These are phyloP conservation scores for Galerucella calmariensis DNA, from an alignment of 2,888 invertebrate genomes.

Conservation along the genomic window DNA sequence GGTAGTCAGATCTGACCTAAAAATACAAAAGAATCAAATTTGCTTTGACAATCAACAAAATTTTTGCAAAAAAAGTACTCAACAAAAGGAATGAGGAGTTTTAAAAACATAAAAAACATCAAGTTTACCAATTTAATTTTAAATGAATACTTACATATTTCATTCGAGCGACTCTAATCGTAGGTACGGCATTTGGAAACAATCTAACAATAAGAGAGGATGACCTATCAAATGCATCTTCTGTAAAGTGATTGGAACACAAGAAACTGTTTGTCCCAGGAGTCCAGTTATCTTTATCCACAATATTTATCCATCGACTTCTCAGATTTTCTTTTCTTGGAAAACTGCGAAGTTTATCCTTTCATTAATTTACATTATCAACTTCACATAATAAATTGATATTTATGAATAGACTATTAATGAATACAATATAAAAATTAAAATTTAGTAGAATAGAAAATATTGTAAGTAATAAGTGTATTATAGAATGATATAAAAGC, in stretches of 20 bases:
- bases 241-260: conserved; percentile 2
- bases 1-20: neutral
- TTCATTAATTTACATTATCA: too few species aligned
- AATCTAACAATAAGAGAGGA: conserved; percentile 4
- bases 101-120: neutral
- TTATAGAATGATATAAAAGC: too few species aligned
- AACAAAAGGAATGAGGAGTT: neutral
- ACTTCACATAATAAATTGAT: too few species aligned
- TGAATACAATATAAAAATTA: too few species aligned
- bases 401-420: too few species aligned
- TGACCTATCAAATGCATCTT: conserved; percentile 4
- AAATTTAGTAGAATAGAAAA: too few species aligned
- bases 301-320: neutral
- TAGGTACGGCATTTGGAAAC: conserved; percentile 3
- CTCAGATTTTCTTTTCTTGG: neutral
- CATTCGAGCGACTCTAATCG: neutral
- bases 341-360: too few species aligned
- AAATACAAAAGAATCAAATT: neutral
- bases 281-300: neutral
- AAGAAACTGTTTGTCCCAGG: conserved; percentile 4
- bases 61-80: neutral
- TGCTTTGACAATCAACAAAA: neutral
- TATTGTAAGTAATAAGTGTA: too few species aligned
- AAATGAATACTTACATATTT: conserved; percentile 1
- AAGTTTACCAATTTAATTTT: conserved; percentile 6